Evolutionary conservation across 2,797 vertebrate genomes (phyloP), one percentile per base, ranked within the genome.

Genomic region (Poeciliopsis gracilis): DNA sequence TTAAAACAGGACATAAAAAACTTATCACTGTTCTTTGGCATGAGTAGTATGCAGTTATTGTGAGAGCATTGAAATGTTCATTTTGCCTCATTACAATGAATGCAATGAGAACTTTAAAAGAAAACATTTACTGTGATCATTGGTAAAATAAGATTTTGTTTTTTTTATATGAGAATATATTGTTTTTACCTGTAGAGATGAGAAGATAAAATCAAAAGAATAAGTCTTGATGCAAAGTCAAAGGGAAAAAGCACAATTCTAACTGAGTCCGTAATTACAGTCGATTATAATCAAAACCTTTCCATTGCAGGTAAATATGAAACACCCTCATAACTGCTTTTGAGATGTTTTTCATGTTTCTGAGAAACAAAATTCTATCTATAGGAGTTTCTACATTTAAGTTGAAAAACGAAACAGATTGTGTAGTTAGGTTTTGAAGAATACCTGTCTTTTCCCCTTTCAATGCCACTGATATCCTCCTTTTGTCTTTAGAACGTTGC

Each of bases 261-360:
- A 55, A 16, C 49, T 43, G 53, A 74, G 73, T 53, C 38, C 15
- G 5, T 74, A 74, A 74, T 59, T 43, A 28, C 51, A 43, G 72
- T 10, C 25, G 15, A 74, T 74, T 57, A 28, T 74, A 74, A 45
- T 74, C 15, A 74, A 57, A 74, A 28, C 3, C 38, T 15, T 41
- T 36, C 36, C 51, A 41, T 36, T 59, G 38, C 15, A 59, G 73
- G 53, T 59, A n/a, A 15, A 57, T 43, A 74, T 57, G 13, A 74
- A 57, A 16, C 15, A 57, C n/a, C 7, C 13, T 30, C 38, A n/a
- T 16, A 18, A 28, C 36, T 16, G 12, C 53, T 45, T 4, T 10
- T 55, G 23, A 57, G 23, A 55, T 72, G 8, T 5, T 72, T 72
- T 72, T 6, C 4, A 47, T 16, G 0, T n/a, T 30, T 13, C 69